A percentile compares a stretch with the other conserved stretches of the same genome.
phyloP scores from a whole-genome alignment of 1,140 invertebrate species.

The Aleiodes sp. region DNA sequence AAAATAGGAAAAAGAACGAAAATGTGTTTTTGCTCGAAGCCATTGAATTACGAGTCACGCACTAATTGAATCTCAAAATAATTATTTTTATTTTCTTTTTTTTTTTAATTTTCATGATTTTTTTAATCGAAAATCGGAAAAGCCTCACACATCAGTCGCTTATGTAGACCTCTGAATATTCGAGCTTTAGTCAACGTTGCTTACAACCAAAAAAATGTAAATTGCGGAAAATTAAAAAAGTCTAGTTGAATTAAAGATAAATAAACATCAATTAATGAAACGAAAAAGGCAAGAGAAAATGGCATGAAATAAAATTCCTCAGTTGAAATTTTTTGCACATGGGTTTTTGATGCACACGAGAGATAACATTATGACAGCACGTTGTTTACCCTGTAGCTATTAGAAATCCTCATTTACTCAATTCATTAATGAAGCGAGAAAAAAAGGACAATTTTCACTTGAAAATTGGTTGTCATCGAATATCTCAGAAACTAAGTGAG shows the following conservation, averaged over 20 bases:
- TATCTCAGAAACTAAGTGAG: too few species aligned
- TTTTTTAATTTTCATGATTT: constrained; percentile 22
- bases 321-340: background rate
- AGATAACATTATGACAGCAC: background rate
- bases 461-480: too few species aligned
- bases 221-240: constrained; percentile 9
- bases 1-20: too few species aligned
- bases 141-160: constrained; percentile 19
- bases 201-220: constrained; percentile 38
- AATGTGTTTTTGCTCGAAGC: too few species aligned
- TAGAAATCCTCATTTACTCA: too few species aligned
- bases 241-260: background rate
- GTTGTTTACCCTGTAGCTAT: too few species aligned
- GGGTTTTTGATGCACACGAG: background rate
- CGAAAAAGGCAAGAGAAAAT: background rate
- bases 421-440: too few species aligned
- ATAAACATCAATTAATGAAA: background rate
- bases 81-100: background rate
- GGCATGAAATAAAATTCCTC: background rate
- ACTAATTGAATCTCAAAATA: too few species aligned
- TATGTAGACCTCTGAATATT: constrained; percentile 9
- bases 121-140: too few species aligned
- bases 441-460: too few species aligned
- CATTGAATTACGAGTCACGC: too few species aligned
- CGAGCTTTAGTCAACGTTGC: constrained; percentile 56